Evolutionary conservation across 2,888 invertebrate species (phyloP).

Genomic region (Calephelis perditalis): DNA sequence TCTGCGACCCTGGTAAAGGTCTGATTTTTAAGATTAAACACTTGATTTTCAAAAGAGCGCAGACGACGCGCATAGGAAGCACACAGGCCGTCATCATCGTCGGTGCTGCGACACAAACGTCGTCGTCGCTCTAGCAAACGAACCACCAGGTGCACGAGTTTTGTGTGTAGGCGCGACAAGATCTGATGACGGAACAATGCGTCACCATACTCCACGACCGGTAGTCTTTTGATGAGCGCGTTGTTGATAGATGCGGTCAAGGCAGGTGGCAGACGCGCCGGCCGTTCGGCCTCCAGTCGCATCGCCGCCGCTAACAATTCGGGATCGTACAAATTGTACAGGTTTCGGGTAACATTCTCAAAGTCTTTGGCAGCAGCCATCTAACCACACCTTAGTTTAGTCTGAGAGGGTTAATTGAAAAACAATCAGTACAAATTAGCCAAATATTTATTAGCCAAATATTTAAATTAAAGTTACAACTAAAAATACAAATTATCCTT

Average conservation of each 20-base stretch:
- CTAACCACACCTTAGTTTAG: neutral
- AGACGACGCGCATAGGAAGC: neutral
- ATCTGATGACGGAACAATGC: conserved; percentile 11
- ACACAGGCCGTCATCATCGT: too few species aligned
- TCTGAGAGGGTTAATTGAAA: too few species aligned
- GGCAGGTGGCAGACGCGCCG: neutral
- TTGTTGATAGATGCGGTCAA: neutral
- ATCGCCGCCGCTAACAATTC: neutral
- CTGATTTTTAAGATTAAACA: conserved; percentile 4
- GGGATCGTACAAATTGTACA: conserved; percentile 5
- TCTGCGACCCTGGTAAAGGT: conserved; percentile 5
- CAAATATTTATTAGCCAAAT: too few species aligned
- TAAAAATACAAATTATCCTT: too few species aligned
- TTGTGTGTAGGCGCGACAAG: conserved; percentile 4
- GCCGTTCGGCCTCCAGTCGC: conserved; percentile 2
- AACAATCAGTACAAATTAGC: too few species aligned
- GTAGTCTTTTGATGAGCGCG: neutral
- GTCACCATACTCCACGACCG: conserved; percentile 7
- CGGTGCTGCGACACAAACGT: too few species aligned
- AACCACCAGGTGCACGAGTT: conserved; percentile 8
- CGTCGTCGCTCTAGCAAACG: neutral
- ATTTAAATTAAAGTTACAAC: too few species aligned
- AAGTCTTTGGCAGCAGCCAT: too few species aligned
- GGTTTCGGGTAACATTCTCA: conserved; percentile 2
- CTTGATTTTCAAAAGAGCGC: neutral